phyloP scores from a whole-genome alignment of 2,888 invertebrate genomes.

The Caenorhabditis drosophilae region DNA sequence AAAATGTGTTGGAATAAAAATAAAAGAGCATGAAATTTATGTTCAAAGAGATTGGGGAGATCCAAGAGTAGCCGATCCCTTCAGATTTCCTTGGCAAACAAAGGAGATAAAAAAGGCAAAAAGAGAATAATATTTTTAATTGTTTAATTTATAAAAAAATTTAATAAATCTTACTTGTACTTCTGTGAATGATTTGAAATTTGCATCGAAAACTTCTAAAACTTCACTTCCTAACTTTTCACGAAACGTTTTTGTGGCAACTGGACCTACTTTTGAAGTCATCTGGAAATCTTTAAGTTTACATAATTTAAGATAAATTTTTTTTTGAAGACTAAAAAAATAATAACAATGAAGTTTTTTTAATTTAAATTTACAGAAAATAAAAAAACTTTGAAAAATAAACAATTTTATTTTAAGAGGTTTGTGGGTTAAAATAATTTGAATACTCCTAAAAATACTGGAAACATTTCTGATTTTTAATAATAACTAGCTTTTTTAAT shows the following conservation, averaged over 20 bases:
- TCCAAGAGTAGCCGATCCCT: slow-evolving; percentile 59
- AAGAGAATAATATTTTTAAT: slow-evolving; percentile 21
- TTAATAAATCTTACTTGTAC: slow-evolving; percentile 42
- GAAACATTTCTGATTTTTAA: too few species aligned
- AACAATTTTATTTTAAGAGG: too few species aligned
- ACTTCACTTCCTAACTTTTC: slow-evolving; percentile 44
- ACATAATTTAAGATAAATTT: not conserved
- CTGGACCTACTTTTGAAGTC: slow-evolving; percentile 32
- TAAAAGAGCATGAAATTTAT: slow-evolving; percentile 49
- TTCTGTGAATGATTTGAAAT: slow-evolving; percentile 45
- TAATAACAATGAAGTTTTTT: not conserved
- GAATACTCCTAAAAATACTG: too few species aligned
- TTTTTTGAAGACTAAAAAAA: not conserved
- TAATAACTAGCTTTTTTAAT: too few species aligned
- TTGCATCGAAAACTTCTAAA: slow-evolving; percentile 48
- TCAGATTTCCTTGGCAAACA: slow-evolving; percentile 60
- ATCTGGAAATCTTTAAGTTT: not conserved
- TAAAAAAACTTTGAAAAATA: too few species aligned
- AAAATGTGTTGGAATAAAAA: slow-evolving; percentile 47
- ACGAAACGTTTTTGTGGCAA: slow-evolving; percentile 27
- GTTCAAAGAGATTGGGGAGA: slow-evolving; percentile 63
- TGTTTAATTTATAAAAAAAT: slow-evolving; percentile 1
- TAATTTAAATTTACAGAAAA: too few species aligned
- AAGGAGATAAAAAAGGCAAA: slow-evolving; percentile 16
- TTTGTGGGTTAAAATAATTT: too few species aligned